Base-by-base conservation (phyloP, 2,113 vertebrate species). In the Psittacula cyanocephala region DNA sequence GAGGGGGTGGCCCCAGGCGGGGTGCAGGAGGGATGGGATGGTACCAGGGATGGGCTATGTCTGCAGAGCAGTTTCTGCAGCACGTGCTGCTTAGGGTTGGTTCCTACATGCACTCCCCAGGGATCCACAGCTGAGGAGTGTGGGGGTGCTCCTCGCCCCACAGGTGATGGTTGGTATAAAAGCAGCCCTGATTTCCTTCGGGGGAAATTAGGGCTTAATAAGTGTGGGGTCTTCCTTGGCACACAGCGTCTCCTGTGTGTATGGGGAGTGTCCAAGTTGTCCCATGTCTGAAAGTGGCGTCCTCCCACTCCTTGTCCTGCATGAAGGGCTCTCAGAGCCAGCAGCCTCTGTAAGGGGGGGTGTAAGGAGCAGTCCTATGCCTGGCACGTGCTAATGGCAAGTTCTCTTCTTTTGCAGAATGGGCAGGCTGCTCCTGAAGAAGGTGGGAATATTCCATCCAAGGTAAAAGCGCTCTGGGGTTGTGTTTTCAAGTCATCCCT, bases 341-440 rank as follows among this genome's bases (percentile, higher is more conserved):
- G 17, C 64, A 60, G 65, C 47, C 17, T 16, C 44, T 31, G 67
- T 3, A 33, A 37, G 31, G 69, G 55, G 33, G 37, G 49, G 7
- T 8, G 13, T 2, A 13, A 63, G 89, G 62, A 68, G 12, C 9
- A 0, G 17, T 43, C 49, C 83, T 27, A 0, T 4, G n/a, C 31
- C 78, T 17, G 15, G 10, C 3, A 0, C 2, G 70, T 88, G 79
- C 95, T 97, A 91, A 96, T 11, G 31, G 69, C 33, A 10, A n/a
- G 4, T 75, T 94, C 79, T 96, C 50, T 87, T 91, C 85, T 93
- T 96, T 98, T 98, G 80, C 96, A 98, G 98, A 98, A 98, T 5
- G 98, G 98, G 55, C 98, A 98, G 87, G 82, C 95, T 63, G 93
- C 95, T 80, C 94, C 95, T 47, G 98, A 98, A 87, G 98, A 98